Base-by-base conservation (phyloP, 2,888 invertebrate species). In the Pristionchus exspectatus region DNA sequence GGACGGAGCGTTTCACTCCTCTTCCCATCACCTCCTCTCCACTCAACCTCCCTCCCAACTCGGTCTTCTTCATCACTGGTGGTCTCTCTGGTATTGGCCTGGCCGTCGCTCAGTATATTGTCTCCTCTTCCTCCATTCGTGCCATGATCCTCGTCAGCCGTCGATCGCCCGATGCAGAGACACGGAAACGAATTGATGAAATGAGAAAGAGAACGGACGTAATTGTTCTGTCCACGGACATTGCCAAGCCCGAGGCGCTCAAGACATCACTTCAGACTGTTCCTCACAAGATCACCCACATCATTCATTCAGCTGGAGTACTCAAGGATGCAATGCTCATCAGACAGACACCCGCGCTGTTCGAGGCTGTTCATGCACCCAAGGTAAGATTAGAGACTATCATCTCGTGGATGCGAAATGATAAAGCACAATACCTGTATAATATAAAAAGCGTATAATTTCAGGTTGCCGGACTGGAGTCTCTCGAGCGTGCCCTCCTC, bases 301-400 rank as follows among this genome's bases (percentile, higher is more conserved):
- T 94, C 14, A 92, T 94, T 59, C 94, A 94, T 72, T 93, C 93
- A 14, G 94, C 94, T 77, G 94, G 94, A 3, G 90, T 92, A 14
- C 63, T 92, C 38, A 90, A 91, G 54, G 94, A 94, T 88, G 91
- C 91, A 0, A 90, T 91, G 18, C 84, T 94, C 44, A 91, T 92
- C 27, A 88, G 91, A 30, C 94, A 94, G 89, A 92, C 90, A 0
- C 66, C 81, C 2, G 88, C 90, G 3, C 84, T 90, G 0, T 94
- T 94, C 74, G 90, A 90, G 16, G 90, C 91, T 66, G 94, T 94
- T 16, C 91, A 93, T 74, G 90, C 90, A 0, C 92, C 94, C 38
- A 94, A 94, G 87, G 81, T 81, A 24, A 63, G 24, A 63, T n/a
- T n/a, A 2, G 24, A 59, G 0, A 21, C 63, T 50, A 50, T 50